phyloP scores from a whole-genome alignment of 2,797 vertebrate species.

The Sebastes jordani region DNA sequence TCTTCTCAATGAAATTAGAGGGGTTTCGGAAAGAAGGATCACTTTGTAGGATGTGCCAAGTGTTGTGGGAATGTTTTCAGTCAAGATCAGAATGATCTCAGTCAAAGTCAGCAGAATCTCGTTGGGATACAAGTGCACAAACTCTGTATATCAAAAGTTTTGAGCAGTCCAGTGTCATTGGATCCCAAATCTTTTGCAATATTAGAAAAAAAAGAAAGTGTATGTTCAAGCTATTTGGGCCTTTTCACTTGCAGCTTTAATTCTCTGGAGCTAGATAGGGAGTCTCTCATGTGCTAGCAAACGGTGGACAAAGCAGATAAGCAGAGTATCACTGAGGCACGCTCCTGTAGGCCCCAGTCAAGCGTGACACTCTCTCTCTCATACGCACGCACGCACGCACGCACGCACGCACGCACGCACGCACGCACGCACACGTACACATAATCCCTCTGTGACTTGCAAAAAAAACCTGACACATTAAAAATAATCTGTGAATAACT shows the following conservation, averaged over 20 bases:
- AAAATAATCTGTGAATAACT: background rate
- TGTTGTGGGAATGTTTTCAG: background rate
- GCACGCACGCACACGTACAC: background rate
- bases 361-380: slow-evolving; percentile 12
- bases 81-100: no score
- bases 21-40: background rate
- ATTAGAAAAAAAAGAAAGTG: background rate
- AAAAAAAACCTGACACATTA: background rate
- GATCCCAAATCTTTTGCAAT: background rate
- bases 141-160: background rate
- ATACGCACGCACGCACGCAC: background rate
- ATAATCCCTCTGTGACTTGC: background rate
- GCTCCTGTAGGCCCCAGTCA: slow-evolving; percentile 41
- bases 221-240: slow-evolving; percentile 22
- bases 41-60: background rate
- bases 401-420: no score
- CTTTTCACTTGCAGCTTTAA: slow-evolving; percentile 30
- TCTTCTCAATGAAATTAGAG: background rate
- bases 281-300: slow-evolving; percentile 35
- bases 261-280: slow-evolving; percentile 39
- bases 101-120: background rate
- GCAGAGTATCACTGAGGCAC: slow-evolving; percentile 41
- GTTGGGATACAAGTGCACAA: background rate
- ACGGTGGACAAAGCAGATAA: slow-evolving; percentile 61
- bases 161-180: background rate